Conservation (phyloP, 2,113 vertebrate species). For the Colistium nudipinnis region DNA sequence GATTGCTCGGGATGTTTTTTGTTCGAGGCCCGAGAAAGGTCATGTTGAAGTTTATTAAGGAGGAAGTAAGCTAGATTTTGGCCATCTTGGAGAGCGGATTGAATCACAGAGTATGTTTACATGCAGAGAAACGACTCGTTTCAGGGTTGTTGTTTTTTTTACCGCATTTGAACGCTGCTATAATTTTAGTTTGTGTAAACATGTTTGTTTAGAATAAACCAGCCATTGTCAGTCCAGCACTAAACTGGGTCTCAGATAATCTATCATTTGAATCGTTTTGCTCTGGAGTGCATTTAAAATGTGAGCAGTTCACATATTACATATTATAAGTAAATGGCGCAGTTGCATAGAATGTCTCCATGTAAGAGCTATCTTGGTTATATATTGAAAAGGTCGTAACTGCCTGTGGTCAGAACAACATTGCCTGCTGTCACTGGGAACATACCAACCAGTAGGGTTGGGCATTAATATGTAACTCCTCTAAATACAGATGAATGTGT, state of each 20-base stretch:
- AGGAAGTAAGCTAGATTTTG: slow-evolving; percentile 37
- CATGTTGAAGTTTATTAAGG: slow-evolving; percentile 32
- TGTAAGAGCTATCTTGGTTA: neutral
- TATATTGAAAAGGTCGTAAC: slow-evolving; percentile 41
- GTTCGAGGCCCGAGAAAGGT: slow-evolving; percentile 37
- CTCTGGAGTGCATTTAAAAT: neutral
- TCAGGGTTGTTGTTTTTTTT: neutral
- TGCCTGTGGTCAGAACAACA: slow-evolving; percentile 64
- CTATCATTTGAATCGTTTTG: neutral
- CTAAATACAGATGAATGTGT: neutral
- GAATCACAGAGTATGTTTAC: slow-evolving; percentile 4
- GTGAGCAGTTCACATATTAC: neutral
- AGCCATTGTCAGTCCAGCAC: neutral
- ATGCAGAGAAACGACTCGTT: slow-evolving; percentile 22
- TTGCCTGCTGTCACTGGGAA: slow-evolving; percentile 46
- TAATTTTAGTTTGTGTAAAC: neutral
- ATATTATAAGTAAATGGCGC: neutral
- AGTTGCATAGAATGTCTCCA: slow-evolving; percentile 7
- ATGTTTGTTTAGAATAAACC: neutral
- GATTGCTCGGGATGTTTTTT: slow-evolving; percentile 51
- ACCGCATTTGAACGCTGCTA: neutral
- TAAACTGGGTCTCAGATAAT: too few relatives aligned
- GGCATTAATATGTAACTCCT: neutral
- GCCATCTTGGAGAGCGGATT: slow-evolving; percentile 2
- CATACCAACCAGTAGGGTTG: slow-evolving; percentile 11